phyloP scores from a whole-genome alignment of 2,888 invertebrate genomes.

The Megalurothrips usitatus region DNA sequence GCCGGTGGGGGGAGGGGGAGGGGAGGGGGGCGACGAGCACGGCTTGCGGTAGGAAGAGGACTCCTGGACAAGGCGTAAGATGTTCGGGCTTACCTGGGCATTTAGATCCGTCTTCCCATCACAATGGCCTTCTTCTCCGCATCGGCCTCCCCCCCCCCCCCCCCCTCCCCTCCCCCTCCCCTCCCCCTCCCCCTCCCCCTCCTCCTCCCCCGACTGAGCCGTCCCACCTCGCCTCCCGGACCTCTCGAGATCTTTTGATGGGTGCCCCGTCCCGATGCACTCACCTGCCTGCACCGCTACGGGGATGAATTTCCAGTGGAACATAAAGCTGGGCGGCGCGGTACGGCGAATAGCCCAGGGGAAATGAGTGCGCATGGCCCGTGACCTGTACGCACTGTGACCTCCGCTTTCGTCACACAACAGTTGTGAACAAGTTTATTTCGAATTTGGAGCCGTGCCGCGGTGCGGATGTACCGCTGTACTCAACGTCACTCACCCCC shows the following conservation, averaged over 20 bases:
- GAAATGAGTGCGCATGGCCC: no score
- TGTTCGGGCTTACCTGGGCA: slow-evolving; percentile 25
- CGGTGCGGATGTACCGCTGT: no score
- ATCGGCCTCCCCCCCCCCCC: neutral
- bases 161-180: no score
- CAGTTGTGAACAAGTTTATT: no score
- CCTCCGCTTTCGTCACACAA: no score
- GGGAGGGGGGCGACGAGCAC: neutral
- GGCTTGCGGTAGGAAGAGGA: slow-evolving; percentile 11
- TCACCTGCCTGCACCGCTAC: neutral
- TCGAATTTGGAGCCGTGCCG: no score
- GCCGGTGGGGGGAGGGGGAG: neutral
- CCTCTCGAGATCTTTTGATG: slow-evolving; percentile 22
- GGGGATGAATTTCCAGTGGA: no score
- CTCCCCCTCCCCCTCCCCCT: neutral
- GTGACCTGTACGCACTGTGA: no score
- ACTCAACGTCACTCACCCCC: no score
- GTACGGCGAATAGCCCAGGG: no score
- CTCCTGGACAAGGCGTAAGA: slow-evolving; percentile 23
- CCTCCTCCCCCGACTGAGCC: neutral
- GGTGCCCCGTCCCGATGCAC: neutral
- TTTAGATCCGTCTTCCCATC: slow-evolving; percentile 24
- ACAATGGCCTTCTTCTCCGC: slow-evolving; percentile 14
- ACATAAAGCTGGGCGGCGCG: no score
- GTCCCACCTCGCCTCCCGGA: neutral